Conservation (phyloP, 2,113 vertebrate genomes). For the Climacteris rufus region DNA sequence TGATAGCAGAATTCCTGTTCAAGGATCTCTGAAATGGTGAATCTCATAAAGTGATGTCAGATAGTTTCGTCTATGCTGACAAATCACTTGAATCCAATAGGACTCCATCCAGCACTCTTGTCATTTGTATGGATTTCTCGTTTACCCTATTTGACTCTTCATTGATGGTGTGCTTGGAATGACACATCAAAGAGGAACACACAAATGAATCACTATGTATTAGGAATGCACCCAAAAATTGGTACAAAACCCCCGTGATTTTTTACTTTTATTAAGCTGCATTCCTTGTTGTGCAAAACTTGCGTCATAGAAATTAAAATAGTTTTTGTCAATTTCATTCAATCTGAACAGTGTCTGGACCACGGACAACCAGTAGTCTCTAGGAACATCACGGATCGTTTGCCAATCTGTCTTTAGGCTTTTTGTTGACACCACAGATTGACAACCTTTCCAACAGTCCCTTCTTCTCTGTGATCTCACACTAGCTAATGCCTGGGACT, state of each 20-base stretch:
- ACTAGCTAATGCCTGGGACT: neutral
- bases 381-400: neutral
- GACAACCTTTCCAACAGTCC: neutral
- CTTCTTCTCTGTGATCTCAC: neutral
- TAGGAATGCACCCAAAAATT: neutral
- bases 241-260: accelerated
- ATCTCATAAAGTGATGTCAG: neutral
- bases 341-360: neutral
- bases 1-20: neutral
- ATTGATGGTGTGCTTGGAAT: neutral
- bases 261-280: neutral
- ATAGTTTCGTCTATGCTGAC: neutral
- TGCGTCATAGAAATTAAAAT: neutral
- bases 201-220: neutral
- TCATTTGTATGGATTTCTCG: neutral
- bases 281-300: neutral
- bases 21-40: neutral
- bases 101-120: neutral
- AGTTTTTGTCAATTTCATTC: neutral
- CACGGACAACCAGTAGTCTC: neutral
- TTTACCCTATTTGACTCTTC: neutral
- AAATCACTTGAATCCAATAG: neutral
- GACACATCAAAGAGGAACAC: neutral
- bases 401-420: neutral
- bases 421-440: neutral